Evolutionary conservation across 2,113 vertebrate genomes (phyloP).

Genomic region (Pterocles gutturalis): DNA sequence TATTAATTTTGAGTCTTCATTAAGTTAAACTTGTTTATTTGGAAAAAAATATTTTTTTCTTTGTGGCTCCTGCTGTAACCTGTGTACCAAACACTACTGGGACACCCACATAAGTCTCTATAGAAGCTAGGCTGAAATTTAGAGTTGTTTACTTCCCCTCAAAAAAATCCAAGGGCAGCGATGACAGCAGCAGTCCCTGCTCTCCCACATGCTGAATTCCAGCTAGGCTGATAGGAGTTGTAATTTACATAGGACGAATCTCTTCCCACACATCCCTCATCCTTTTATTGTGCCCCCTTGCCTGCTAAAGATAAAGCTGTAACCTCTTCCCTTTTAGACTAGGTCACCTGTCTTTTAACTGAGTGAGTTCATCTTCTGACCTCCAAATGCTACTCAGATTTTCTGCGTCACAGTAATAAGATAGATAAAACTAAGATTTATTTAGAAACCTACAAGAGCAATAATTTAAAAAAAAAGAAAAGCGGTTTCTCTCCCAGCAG

Average conservation of each 20-base stretch:
- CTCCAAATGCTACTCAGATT: not conserved
- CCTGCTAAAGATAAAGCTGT: slow-evolving; percentile 25
- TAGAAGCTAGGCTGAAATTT: slow-evolving; percentile 31
- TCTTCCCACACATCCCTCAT: slow-evolving; percentile 2
- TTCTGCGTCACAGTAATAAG: not conserved
- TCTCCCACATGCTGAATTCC: slow-evolving; percentile 33
- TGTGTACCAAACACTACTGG: slow-evolving; percentile 48
- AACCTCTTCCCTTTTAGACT: not conserved
- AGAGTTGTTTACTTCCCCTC: slow-evolving; percentile 52
- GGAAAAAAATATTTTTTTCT: slow-evolving; percentile 8
- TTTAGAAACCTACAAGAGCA: not conserved
- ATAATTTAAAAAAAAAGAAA: not conserved
- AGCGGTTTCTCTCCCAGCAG: not conserved
- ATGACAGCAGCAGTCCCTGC: slow-evolving; percentile 33
- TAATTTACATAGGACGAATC: not conserved
- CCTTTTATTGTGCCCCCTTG: not conserved
- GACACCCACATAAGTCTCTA: slow-evolving; percentile 40
- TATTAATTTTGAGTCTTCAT: slow-evolving; percentile 38
- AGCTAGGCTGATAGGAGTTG: not conserved
- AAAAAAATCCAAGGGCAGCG: not conserved
- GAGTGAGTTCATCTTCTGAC: not conserved
- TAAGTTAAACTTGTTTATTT: slow-evolving; percentile 51
- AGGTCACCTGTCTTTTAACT: not conserved
- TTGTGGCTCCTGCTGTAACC: not conserved
- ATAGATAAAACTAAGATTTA: not conserved